Evolutionary conservation across 2,113 vertebrate species (phyloP).

Genomic region (Progne subis): DNA sequence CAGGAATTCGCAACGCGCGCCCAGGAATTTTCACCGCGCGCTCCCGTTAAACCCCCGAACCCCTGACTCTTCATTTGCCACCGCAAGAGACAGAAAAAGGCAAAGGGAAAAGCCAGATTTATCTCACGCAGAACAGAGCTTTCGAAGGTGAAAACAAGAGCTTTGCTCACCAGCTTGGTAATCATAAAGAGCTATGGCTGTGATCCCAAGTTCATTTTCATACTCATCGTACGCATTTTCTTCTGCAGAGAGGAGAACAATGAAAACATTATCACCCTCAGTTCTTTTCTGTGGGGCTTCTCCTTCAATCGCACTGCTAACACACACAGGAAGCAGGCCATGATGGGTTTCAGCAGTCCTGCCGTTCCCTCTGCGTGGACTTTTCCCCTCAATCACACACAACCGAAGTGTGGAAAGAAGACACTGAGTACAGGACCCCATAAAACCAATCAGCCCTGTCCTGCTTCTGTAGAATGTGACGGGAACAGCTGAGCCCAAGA

Average conservation of each 20-base stretch:
- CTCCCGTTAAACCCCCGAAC: background rate
- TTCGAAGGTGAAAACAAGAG: background rate
- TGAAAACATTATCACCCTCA: background rate
- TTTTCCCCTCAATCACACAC: background rate
- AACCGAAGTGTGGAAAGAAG: background rate
- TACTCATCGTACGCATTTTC: conserved; percentile 81
- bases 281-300: background rate
- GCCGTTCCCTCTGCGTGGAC: background rate
- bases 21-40: accelerated
- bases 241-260: conserved; percentile 63
- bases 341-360: background rate
- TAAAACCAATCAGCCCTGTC: background rate
- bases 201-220: conserved; percentile 88
- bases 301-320: background rate
- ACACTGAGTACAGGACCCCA: background rate
- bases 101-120: background rate
- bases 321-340: background rate
- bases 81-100: background rate
- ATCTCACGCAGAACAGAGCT: background rate
- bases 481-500: background rate
- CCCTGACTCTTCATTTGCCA: background rate
- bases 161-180: conserved; percentile 92
- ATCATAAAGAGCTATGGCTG: conserved; percentile 94
- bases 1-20: accelerated
- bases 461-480: background rate